Conservation (phyloP, 1,140 invertebrate species). For the Drosophila rhopaloa region DNA sequence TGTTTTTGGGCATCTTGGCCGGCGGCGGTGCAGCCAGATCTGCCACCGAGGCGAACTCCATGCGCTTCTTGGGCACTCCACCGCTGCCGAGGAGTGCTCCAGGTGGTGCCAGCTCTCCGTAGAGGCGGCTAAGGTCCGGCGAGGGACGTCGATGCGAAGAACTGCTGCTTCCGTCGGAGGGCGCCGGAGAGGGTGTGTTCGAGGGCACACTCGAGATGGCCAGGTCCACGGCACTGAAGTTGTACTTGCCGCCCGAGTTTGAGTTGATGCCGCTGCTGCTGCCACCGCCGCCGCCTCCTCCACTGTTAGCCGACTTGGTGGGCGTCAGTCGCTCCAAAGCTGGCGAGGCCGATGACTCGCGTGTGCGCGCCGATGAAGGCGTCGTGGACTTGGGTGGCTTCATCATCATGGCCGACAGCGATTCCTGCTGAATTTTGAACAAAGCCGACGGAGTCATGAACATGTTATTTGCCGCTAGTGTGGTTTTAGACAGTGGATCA, state of each 20-base stretch:
- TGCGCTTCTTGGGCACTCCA: slow-evolving; percentile 78
- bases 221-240: slow-evolving; percentile 85
- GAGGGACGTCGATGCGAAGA: slow-evolving; percentile 73
- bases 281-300: slow-evolving; percentile 32
- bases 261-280: slow-evolving; percentile 60
- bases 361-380: slow-evolving; percentile 63
- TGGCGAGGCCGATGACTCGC: slow-evolving; percentile 83
- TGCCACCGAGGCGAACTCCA: slow-evolving; percentile 83
- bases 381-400: slow-evolving; percentile 82
- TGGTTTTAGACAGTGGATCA: slow-evolving; percentile 89
- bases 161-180: slow-evolving; percentile 75
- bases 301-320: slow-evolving; percentile 65
- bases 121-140: slow-evolving; percentile 75
- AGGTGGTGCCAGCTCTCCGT: slow-evolving; percentile 70
- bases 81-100: slow-evolving; percentile 54
- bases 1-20: slow-evolving; percentile 89
- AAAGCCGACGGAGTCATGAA: slow-evolving; percentile 86
- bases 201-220: slow-evolving; percentile 84
- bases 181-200: slow-evolving; percentile 80
- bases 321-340: slow-evolving; percentile 82
- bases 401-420: slow-evolving; percentile 85
- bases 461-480: slow-evolving; percentile 89
- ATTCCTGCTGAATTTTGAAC: slow-evolving; percentile 85
- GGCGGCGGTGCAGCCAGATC: slow-evolving; percentile 82
- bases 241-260: slow-evolving; percentile 80